phyloP scores from a whole-genome alignment of 2,888 invertebrate species.

The Philereme vetulata region DNA sequence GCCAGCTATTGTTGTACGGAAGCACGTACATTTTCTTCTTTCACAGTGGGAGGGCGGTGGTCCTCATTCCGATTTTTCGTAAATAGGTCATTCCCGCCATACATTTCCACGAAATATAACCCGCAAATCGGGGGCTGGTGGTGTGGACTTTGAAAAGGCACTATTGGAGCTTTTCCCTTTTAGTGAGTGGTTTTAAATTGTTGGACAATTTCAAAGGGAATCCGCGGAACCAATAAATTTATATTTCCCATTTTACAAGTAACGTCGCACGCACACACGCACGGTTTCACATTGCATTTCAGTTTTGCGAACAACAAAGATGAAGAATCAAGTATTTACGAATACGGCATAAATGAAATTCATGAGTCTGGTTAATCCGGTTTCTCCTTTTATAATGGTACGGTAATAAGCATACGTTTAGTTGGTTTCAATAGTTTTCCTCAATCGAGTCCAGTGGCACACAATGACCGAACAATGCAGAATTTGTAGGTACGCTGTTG shows the following conservation, averaged over 20 bases:
- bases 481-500: slow-evolving; percentile 26
- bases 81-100: slow-evolving; percentile 37
- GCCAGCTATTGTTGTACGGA: slow-evolving; percentile 33
- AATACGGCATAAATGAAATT: slow-evolving; percentile 2
- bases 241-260: slow-evolving; percentile 16
- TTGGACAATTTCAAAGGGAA: slow-evolving; percentile 23
- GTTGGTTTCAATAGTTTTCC: slow-evolving; percentile 19
- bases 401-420: neutral
- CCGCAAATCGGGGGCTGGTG: slow-evolving; percentile 30
- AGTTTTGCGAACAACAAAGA: slow-evolving; percentile 2
- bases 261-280: neutral
- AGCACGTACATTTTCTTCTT: slow-evolving; percentile 33
- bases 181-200: slow-evolving; percentile 28
- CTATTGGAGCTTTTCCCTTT: slow-evolving; percentile 34
- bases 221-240: slow-evolving; percentile 17
- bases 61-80: slow-evolving; percentile 33
- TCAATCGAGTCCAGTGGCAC: slow-evolving; percentile 13
- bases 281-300: slow-evolving; percentile 13
- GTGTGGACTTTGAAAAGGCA: slow-evolving; percentile 28
- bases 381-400: neutral
- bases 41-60: slow-evolving; percentile 29
- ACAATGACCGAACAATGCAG: slow-evolving; percentile 25
- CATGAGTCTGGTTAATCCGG: slow-evolving; percentile 7
- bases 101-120: slow-evolving; percentile 34
- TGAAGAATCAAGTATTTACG: slow-evolving; percentile 7